Percentiles rank a stretch among this genome's conserved stretches.
Evolutionary conservation across 2,113 vertebrate species (phyloP).

Genomic region (Ictalurus furcatus): DNA sequence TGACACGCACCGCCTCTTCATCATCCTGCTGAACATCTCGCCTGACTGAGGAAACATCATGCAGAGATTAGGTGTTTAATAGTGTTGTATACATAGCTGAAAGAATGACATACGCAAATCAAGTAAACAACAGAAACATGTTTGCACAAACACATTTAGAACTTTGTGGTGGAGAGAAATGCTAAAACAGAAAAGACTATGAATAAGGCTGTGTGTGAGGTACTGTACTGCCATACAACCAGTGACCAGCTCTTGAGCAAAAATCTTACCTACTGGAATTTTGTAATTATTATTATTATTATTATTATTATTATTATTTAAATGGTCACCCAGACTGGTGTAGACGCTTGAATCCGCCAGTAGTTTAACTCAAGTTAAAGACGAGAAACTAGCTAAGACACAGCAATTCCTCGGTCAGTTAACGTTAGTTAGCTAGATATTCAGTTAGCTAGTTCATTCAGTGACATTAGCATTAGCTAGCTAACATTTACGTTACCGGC

Average conservation of each 20-base stretch:
- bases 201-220: not conserved
- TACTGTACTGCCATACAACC: not conserved
- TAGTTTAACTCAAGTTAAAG: not conserved
- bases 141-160: not conserved
- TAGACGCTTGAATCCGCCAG: not conserved
- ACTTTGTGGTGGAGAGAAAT: not conserved
- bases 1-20: constrained; percentile 95
- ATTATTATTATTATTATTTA: not conserved
- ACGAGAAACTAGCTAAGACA: not conserved
- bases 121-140: not conserved
- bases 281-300: not conserved
- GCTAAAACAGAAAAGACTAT: no score
- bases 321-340: no score
- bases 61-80: not conserved
- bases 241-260: not conserved
- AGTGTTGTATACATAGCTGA: not conserved
- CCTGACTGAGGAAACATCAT: constrained; percentile 78
- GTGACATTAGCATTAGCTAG: not conserved
- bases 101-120: not conserved
- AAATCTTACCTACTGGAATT: not conserved
- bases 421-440: not conserved
- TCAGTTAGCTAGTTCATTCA: not conserved
- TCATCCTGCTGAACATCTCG: constrained; percentile 96
- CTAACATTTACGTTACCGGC: not conserved
- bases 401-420: not conserved